Evolutionary conservation across 2,113 vertebrate species (phyloP), one percentile per base, ranked within the genome.

Genomic region (Petrocephalus zakoni): DNA sequence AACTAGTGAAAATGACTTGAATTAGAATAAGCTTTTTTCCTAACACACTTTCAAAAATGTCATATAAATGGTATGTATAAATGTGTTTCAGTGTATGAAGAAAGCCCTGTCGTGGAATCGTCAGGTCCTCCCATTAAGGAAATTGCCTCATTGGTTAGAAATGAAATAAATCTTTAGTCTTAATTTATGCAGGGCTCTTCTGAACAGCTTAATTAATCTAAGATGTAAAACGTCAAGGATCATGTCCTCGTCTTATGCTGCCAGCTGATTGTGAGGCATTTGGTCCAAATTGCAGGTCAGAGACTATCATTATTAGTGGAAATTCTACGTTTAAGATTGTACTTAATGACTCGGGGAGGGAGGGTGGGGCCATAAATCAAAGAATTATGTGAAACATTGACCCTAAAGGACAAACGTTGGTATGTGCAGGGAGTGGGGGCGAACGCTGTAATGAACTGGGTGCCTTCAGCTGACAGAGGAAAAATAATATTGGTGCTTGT

Each of bases 351-450:
- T 56, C 15, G 5, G 3, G 34, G 15, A 13, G 37, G 4, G 82
- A 83, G 56, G 52, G 82, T 68, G 19, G 21, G 46, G 47, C 58
- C 34, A 22, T 87, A 88, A 89, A 25, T 88, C 87, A 22, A 34
- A 29, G 11, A 84, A 72, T 90, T 88, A 88, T 64, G 68, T 84
- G 88, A 86, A n/a, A 55, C 87, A 86, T 47, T 90, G 90, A 86
- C 51, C 84, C 34, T 56, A 15, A 75, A 46, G 49, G 53, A 29
- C 64, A 89, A 64, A 49, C 42, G 46, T 42, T 86, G 37, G 47
- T 89, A 86, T 85, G 53, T 29, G 46, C n/a, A 13, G 25, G 29
- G 29, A 9, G n/a, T 2, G 22, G 64, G 34, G 88, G 34, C 61
- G 51, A 13, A 2, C 13, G 37, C 82, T 75, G 29, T 55, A 25